Evolutionary conservation across 1,140 invertebrate genomes (phyloP), one percentile per base, ranked within the genome.

Genomic region (Drosophila nebulosa): DNA sequence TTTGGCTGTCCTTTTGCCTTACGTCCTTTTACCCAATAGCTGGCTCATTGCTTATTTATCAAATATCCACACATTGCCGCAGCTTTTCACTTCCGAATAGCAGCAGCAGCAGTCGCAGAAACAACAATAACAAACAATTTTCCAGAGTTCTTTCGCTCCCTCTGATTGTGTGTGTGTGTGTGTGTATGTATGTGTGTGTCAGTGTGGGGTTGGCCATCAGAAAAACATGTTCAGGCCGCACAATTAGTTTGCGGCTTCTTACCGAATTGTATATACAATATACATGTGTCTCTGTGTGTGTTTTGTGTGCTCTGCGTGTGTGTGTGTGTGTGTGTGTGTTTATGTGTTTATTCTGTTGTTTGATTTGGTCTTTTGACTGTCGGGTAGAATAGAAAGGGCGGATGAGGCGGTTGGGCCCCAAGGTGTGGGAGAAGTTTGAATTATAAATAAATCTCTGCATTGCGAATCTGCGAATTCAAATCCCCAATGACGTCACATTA

Each of bases 41-140:
- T 60, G n/a, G 55, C 63, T 69, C 81, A 86, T 86, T 86, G 81
- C 84, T 88, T 86, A 86, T 86, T 88, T 88, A 88, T 88, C 81
- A 88, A 81, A 88, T 81, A 78, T 88, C 67, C 78, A 78, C 81
- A 78, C 78, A 67, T 76, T 72, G 64, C 64, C 64, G 68, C 56
- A 52, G 61, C 64, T 53, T 59, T 36, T 71, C 42, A 39, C 46
- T 24, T 26, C 46, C 62, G n/a, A 21, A 50, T 26, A 68, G 30
- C 30, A 32, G 30, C 30, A 12, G 30, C 7, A 32, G 30, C 30
- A 32, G 30, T 10, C 10, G 7, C 30, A 32, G 10, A 22, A 32
- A 24, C 26, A 36, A 35, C 36, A 52, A 52, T 64, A 36, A 51
- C 36, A 46, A 42, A 12, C 3, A 50, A 6, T 26, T 35, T 22